phyloP scores from a whole-genome alignment of 2,797 vertebrate species.

The Loris lydekkerianus region DNA sequence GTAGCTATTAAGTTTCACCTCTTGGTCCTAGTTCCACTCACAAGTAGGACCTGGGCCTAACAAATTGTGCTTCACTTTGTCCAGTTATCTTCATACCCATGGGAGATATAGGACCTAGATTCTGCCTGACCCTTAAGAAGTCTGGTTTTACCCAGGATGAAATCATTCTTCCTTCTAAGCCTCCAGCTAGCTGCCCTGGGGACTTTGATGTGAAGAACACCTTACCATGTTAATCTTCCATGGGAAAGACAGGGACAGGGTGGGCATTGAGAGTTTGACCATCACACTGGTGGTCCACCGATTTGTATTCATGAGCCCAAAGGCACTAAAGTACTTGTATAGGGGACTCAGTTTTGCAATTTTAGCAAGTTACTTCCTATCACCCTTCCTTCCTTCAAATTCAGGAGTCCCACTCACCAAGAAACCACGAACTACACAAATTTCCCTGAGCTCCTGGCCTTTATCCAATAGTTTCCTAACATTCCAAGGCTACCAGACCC shows the following conservation, averaged over 20 bases:
- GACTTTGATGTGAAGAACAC: neutral
- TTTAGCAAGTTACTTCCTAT: neutral
- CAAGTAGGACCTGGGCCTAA: neutral
- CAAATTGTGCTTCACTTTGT: slow-evolving; percentile 2
- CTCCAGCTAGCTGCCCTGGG: neutral
- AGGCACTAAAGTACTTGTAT: neutral
- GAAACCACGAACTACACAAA: neutral
- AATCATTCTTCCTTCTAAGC: neutral
- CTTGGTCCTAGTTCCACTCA: neutral
- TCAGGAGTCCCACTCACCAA: neutral
- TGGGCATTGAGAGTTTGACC: neutral
- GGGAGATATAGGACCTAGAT: neutral
- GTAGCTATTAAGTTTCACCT: neutral
- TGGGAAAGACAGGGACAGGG: too few relatives aligned
- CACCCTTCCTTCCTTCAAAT: neutral
- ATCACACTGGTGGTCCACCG: neutral
- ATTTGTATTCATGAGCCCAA: neutral
- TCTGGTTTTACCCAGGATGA: neutral
- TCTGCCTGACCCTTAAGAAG: neutral
- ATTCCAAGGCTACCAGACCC: neutral
- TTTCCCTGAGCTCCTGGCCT: neutral
- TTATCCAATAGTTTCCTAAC: neutral
- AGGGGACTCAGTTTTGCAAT: neutral
- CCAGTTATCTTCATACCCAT: neutral
- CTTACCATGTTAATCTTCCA: neutral